Evolutionary conservation across 2,888 invertebrate species (phyloP).

Genomic region (Cetonia aurata): DNA sequence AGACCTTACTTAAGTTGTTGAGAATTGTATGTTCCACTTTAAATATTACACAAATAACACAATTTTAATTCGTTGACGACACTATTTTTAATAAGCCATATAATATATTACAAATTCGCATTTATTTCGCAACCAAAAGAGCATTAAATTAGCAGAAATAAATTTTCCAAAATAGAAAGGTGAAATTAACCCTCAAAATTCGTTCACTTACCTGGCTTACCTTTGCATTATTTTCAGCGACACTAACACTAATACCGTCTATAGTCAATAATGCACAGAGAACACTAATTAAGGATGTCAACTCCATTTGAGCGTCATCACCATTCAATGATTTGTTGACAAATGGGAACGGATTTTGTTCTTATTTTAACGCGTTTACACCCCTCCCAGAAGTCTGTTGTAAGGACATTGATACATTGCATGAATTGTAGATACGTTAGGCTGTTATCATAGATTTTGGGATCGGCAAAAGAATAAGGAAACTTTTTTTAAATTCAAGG

Average conservation of each 20-base stretch:
- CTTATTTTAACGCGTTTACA: conserved; percentile 50
- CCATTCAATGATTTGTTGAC: conserved; percentile 58
- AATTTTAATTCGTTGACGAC: not conserved
- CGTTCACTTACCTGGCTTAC: conserved; percentile 1
- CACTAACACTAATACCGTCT: not conserved
- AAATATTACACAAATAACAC: not conserved
- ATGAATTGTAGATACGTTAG: not conserved
- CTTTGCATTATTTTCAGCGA: not conserved
- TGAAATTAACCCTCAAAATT: no score
- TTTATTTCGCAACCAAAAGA: not conserved
- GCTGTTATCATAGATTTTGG: no score
- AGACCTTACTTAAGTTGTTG: conserved; percentile 11
- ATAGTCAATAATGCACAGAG: conserved; percentile 44
- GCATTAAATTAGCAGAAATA: not conserved
- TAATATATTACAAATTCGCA: not conserved
- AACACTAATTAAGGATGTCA: conserved; percentile 50
- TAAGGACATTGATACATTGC: conserved; percentile 22
- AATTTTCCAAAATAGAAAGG: not conserved
- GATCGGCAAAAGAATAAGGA: no score
- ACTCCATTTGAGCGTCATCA: conserved; percentile 58
- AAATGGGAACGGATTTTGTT: conserved; percentile 60
- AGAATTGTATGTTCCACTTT: conserved; percentile 12
- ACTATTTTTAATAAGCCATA: no score
- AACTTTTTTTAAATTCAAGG: no score
- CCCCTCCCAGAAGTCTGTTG: conserved; percentile 35